Conservation (phyloP, 2,797 vertebrate genomes). For the Xenentodon cancila region DNA sequence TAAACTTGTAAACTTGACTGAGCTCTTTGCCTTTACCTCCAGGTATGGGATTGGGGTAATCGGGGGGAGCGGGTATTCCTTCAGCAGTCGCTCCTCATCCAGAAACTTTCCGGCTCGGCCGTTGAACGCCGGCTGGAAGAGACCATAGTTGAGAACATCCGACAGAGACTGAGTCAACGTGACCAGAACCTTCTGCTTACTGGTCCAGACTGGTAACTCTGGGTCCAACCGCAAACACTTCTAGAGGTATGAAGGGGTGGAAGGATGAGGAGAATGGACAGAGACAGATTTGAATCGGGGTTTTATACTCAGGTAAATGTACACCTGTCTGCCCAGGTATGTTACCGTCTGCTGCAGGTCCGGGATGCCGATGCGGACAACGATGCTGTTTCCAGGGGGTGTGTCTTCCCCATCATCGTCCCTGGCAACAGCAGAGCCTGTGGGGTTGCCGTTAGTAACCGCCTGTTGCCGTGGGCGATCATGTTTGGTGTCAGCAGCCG, state of each 20-base stretch:
- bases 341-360: constrained; percentile 97
- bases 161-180: constrained; percentile 95
- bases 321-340: constrained; percentile 23
- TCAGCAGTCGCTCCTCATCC: constrained; percentile 93
- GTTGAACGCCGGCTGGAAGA: constrained; percentile 97
- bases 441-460: constrained; percentile 84
- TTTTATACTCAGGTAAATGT: too few species aligned
- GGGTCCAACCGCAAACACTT: constrained; percentile 84
- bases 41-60: constrained; percentile 94
- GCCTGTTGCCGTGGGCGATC: constrained; percentile 88
- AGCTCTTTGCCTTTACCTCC: constrained; percentile 77
- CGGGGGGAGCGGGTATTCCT: constrained; percentile 92
- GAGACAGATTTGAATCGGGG: constrained; percentile 53
- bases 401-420: constrained; percentile 83
- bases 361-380: constrained; percentile 95
- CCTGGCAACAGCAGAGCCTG: constrained; percentile 81
- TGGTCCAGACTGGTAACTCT: constrained; percentile 93
- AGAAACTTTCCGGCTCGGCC: constrained; percentile 97
- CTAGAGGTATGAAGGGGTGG: too few species aligned
- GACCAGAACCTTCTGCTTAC: constrained; percentile 96
- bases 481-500: constrained; percentile 90
- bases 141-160: constrained; percentile 97
- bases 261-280: constrained; percentile 11
- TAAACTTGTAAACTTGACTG: too few species aligned
- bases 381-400: constrained; percentile 87